These are phyloP conservation scores for Microctonus aethiopoides DNA, from an alignment of 2,888 invertebrate genomes.

Conservation along the genomic window DNA sequence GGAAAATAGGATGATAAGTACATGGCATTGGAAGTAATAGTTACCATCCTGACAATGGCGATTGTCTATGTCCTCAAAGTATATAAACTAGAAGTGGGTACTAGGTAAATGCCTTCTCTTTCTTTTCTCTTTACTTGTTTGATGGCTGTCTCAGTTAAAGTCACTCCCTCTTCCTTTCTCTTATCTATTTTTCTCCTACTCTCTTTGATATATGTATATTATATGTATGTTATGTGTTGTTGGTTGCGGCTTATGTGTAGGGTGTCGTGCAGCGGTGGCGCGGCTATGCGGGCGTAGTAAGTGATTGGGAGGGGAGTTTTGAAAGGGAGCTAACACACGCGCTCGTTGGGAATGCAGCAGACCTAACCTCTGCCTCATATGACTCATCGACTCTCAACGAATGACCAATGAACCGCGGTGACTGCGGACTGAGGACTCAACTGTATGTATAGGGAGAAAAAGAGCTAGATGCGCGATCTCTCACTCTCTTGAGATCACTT, in stretches of 20 bases:
- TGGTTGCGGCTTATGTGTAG: slow-evolving; percentile 6
- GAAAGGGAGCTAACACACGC: slow-evolving; percentile 44
- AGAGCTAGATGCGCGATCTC: no score
- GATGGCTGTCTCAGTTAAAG: background rate
- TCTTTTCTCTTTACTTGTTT: background rate
- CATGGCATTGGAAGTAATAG: slow-evolving; percentile 5
- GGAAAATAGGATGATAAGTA: background rate
- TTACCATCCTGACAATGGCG: slow-evolving; percentile 14
- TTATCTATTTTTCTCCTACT: background rate
- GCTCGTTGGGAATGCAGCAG: slow-evolving; percentile 26
- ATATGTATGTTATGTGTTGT: no score
- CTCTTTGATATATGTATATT: no score
- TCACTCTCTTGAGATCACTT: background rate
- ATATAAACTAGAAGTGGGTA: slow-evolving; percentile 18
- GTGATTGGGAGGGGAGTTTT: slow-evolving; percentile 34
- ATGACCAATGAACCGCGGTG: slow-evolving; percentile 56
- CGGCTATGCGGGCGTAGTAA: slow-evolving; percentile 33
- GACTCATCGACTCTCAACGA: slow-evolving; percentile 57
- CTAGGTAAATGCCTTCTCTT: slow-evolving; percentile 25
- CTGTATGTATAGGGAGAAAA: background rate
- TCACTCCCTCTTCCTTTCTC: background rate
- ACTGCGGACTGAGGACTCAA: slow-evolving; percentile 35
- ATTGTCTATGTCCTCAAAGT: slow-evolving; percentile 24
- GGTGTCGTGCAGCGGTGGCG: slow-evolving; percentile 13
- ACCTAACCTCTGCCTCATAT: slow-evolving; percentile 39